Evolutionary conservation across 2,888 invertebrate species (phyloP).

Genomic region (Drosophila picticornis): DNA sequence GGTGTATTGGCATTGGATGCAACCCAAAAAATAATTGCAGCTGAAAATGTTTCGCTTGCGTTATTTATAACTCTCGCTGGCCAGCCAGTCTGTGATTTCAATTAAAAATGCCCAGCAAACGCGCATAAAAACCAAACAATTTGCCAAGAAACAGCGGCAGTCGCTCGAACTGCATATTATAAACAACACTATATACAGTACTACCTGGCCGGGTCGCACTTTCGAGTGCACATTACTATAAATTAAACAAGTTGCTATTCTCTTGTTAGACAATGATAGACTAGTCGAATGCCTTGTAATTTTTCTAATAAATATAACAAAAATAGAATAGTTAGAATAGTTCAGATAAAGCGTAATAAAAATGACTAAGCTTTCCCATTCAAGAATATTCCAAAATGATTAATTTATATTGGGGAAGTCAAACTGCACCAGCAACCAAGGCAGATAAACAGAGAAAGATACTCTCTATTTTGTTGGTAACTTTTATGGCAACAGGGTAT

Average conservation of each 20-base stretch:
- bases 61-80: slow-evolving; percentile 56
- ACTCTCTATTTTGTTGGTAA: background rate
- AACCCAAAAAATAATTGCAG: slow-evolving; percentile 68
- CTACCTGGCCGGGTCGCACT: slow-evolving; percentile 38
- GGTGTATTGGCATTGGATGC: slow-evolving; percentile 63
- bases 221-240: slow-evolving; percentile 47
- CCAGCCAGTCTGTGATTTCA: slow-evolving; percentile 68
- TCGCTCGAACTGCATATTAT: slow-evolving; percentile 9
- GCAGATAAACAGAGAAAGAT: background rate
- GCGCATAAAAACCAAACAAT: slow-evolving; percentile 51
- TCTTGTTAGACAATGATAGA: background rate
- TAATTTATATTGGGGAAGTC: background rate
- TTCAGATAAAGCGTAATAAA: too few relatives aligned
- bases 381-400: background rate
- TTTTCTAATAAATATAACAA: background rate
- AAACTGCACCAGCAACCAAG: background rate
- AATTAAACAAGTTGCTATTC: slow-evolving; percentile 31
- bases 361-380: background rate
- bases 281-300: slow-evolving; percentile 7
- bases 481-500: slow-evolving; percentile 40
- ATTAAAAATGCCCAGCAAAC: slow-evolving; percentile 68
- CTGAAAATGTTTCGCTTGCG: slow-evolving; percentile 39
- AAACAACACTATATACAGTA: slow-evolving; percentile 36
- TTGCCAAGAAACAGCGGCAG: slow-evolving; percentile 10
- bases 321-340: background rate